Percentiles rank a stretch among this genome's conserved stretches.
phyloP scores from a whole-genome alignment of 2,888 invertebrate genomes.

The Drosophila leonis region DNA sequence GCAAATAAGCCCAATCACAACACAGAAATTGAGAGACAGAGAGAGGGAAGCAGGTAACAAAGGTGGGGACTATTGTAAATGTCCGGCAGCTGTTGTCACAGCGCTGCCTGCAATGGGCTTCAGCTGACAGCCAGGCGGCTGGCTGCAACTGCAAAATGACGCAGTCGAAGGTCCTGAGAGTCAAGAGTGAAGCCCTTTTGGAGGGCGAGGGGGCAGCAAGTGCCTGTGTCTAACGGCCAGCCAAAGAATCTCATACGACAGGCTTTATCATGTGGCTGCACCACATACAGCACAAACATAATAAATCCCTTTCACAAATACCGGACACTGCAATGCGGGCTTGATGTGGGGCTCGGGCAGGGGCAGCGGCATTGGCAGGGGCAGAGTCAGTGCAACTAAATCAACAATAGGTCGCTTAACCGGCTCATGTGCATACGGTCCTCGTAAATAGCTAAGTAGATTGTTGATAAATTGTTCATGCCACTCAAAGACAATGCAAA shows the following conservation, averaged over 20 bases:
- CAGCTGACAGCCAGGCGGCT: conserved; percentile 2
- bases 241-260: conserved; percentile 22
- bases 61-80: conserved; percentile 41
- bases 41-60: neutral
- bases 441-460: conserved; percentile 44
- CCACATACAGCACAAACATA: conserved; percentile 38
- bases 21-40: conserved; percentile 5
- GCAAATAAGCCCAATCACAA: conserved; percentile 68
- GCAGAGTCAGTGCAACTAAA: conserved; percentile 14
- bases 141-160: conserved; percentile 48
- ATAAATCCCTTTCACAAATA: conserved; percentile 74
- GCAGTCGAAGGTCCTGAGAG: conserved; percentile 40
- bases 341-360: neutral
- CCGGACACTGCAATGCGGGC: conserved; percentile 61
- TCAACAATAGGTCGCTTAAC: conserved; percentile 27
- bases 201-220: neutral
- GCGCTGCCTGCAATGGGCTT: conserved; percentile 2
- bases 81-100: conserved; percentile 52
- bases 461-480: conserved; percentile 55
- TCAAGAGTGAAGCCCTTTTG: conserved; percentile 9
- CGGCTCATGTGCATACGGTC: conserved; percentile 28
- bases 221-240: conserved; percentile 16
- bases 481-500: conserved; percentile 54
- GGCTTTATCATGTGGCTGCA: conserved; percentile 27
- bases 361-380: no score